Evolutionary conservation across 2,888 invertebrate genomes (phyloP), one percentile per base, ranked within the genome.

Genomic region (Aproaerema taeniolella): DNA sequence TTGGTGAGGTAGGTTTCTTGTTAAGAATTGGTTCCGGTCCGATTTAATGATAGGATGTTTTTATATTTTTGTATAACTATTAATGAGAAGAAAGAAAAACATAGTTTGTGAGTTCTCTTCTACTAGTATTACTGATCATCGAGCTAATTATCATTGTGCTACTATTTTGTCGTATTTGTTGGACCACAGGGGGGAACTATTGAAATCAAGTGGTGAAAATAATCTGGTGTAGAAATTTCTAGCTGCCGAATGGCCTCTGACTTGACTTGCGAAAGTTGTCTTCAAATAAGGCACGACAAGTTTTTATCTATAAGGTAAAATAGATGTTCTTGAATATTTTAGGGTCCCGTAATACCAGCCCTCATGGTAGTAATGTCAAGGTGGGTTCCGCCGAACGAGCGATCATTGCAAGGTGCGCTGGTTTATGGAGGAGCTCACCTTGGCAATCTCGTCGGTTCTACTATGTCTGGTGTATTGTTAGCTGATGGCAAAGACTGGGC

Each of bases 301-400:
- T 26, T 8, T 5, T n/a, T 26, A n/a, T n/a, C n/a, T n/a, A n/a
- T n/a, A n/a, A 8, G 10, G n/a, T 26, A n/a, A 26, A 8, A 26
- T 26, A 8, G n/a, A 8, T 26, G 14, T n/a, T 39, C 31, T 28
- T n/a, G n/a, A n/a, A n/a, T n/a, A n/a, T n/a, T n/a, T n/a, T n/a
- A 90, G 88, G 94, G 94, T 34, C 92, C 93, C 1, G 93, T 93
- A 0, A 94, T 92, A 78, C 90, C 89, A 34, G 91, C 91, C 1
- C 83, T 93, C 58, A 89, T 90, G 71, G 88, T 88, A 30, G 78
- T 91, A 65, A 63, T 90, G 47, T 89, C 90, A 0, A 72, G 89
- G 50, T 91, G 91, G 91, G 88, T 88, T 0, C 89, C 90, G 0
- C 87, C 89, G 0, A 69, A 80, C 20, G 90, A 91, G 49, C 67